These are phyloP conservation scores for Chionoecetes opilio DNA, from an alignment of 1,140 invertebrate species.

Conservation along the genomic window DNA sequence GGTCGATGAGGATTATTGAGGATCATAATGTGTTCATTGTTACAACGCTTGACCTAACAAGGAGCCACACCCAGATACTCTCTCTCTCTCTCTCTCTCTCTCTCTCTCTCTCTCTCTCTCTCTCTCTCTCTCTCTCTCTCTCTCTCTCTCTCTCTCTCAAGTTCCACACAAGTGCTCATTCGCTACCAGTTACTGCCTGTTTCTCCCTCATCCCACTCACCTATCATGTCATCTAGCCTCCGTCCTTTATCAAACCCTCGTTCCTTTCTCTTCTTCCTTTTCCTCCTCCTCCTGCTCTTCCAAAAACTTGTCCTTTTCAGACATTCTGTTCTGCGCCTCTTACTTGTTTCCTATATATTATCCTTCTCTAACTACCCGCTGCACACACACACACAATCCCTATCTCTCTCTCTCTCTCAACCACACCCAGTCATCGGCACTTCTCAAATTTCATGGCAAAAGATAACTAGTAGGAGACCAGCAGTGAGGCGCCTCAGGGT, in stretches of 20 bases:
- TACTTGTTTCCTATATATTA: neutral
- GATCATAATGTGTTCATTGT: constrained; percentile 22
- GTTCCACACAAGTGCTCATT: neutral
- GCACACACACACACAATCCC: too few relatives aligned
- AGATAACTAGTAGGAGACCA: neutral
- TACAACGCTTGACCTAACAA: constrained; percentile 9
- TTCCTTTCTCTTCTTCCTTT: neutral
- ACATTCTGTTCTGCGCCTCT: neutral
- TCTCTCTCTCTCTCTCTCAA: constrained; percentile 19
- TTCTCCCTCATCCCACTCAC: neutral
- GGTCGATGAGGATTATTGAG: constrained; percentile 28
- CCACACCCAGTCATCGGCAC: neutral
- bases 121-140: constrained; percentile 50
- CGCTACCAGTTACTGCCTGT: neutral
- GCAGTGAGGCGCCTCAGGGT: neutral
- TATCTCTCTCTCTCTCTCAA: neutral
- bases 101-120: constrained; percentile 47
- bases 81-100: constrained; percentile 21
- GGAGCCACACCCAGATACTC: neutral
- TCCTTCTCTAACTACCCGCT: too few relatives aligned
- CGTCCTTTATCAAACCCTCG: neutral
- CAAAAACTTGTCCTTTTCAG: constrained; percentile 2
- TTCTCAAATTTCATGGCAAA: constrained; percentile 4
- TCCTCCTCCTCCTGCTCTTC: neutral
- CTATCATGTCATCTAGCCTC: neutral